A percentile compares a stretch with the other conserved stretches of the same genome.
phyloP scores from a whole-genome alignment of 2,888 invertebrate genomes.

The Loripinus fragilis region DNA sequence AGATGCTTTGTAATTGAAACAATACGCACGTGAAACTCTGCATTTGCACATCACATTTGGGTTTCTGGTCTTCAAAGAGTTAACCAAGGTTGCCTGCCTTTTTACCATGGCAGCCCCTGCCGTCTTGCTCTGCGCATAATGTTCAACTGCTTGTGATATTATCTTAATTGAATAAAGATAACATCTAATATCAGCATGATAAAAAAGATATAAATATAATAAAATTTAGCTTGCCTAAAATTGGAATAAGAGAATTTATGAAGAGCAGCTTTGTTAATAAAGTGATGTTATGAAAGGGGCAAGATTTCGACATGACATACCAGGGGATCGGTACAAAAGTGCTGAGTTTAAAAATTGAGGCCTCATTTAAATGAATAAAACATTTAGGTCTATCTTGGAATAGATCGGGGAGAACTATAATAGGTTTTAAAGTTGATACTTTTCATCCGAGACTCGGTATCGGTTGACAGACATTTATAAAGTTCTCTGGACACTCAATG shows the following conservation, averaged over 20 bases:
- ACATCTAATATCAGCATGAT: constrained; percentile 2
- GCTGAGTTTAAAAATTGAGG: background rate
- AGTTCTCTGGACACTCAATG: background rate
- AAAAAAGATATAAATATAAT: constrained; percentile 1
- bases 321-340: background rate
- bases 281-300: background rate
- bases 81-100: too few relatives aligned
- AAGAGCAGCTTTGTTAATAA: constrained; percentile 1
- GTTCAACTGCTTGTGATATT: constrained; percentile 15
- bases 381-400: constrained; percentile 9
- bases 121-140: background rate
- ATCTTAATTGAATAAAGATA: constrained; percentile 14
- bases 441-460: constrained; percentile 1
- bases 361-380: constrained; percentile 16
- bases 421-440: constrained; percentile 21
- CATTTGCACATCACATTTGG: too few relatives aligned
- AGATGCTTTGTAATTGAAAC: too few relatives aligned
- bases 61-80: too few relatives aligned
- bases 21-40: too few relatives aligned
- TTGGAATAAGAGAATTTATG: background rate
- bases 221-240: background rate
- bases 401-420: constrained; percentile 1
- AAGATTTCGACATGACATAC: background rate
- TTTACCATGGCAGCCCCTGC: too few relatives aligned
- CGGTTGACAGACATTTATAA: constrained; percentile 6